Conservation (phyloP, 2,797 vertebrate species). For the Sebastes dallii region DNA sequence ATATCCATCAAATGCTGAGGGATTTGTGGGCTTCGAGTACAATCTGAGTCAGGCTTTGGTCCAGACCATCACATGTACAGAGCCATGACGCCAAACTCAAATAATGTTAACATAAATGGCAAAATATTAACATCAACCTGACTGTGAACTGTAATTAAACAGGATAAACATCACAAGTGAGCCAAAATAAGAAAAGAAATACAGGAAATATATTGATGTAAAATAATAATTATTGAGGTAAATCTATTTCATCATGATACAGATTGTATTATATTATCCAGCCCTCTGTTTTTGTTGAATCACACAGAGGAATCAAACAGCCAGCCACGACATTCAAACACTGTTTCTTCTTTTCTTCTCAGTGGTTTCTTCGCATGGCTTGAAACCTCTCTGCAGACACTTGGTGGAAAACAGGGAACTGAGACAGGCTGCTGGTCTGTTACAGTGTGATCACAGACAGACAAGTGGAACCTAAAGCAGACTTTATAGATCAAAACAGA, state of each 20-base stretch:
- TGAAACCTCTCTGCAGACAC: background rate
- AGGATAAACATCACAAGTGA: no score
- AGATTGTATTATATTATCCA: no score
- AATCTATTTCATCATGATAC: no score
- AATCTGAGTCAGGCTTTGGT: background rate
- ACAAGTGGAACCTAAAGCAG: background rate
- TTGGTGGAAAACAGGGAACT: background rate
- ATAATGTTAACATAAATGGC: background rate
- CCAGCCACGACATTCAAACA: fast-evolving
- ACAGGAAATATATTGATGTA: no score
- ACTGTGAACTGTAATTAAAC: no score
- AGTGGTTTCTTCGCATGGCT: background rate
- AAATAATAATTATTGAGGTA: no score
- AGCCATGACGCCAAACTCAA: background rate
- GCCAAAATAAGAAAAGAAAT: no score
- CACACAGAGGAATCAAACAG: no score
- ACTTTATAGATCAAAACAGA: background rate
- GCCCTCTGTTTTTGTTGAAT: no score
- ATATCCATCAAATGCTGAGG: no score
- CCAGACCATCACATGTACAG: background rate
- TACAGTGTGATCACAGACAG: background rate
- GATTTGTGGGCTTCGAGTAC: no score
- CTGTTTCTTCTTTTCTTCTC: background rate
- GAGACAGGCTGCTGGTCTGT: background rate
- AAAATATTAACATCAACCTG: background rate